Percentiles rank a stretch among this genome's conserved stretches.
These are phyloP conservation scores for Watsonalla binaria DNA, from an alignment of 2,888 invertebrate species.

Conservation along the genomic window DNA sequence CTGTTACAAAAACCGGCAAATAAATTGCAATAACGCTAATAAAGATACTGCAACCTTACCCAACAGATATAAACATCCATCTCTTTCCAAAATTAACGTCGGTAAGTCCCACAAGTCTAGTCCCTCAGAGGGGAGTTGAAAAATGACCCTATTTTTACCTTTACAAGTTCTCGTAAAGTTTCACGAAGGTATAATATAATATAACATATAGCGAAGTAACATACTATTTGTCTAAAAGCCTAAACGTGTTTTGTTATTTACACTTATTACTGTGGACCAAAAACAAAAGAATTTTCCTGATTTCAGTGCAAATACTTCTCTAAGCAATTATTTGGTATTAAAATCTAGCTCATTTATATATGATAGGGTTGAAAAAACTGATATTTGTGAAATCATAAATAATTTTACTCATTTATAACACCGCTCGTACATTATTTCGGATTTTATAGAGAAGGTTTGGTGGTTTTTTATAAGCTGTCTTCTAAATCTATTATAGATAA, in stretches of 20 bases:
- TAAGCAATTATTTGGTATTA: too few relatives aligned
- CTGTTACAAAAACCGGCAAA: too few relatives aligned
- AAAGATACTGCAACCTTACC: neutral
- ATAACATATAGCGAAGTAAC: constrained; percentile 27
- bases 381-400: too few relatives aligned
- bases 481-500: too few relatives aligned
- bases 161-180: constrained; percentile 2
- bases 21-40: too few relatives aligned
- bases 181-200: constrained; percentile 3
- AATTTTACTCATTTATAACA: too few relatives aligned
- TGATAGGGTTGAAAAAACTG: too few relatives aligned
- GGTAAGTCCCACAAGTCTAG: constrained; percentile 37
- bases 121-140: constrained; percentile 48
- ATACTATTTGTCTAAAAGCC: constrained; percentile 42
- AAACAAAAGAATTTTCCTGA: neutral
- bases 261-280: constrained; percentile 17
- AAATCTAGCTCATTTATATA: too few relatives aligned
- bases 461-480: too few relatives aligned
- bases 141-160: constrained; percentile 36
- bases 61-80: constrained; percentile 33
- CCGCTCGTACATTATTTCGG: too few relatives aligned
- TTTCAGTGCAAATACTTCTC: neutral
- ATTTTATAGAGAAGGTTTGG: too few relatives aligned
- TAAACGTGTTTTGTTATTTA: constrained; percentile 27
- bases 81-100: constrained; percentile 61